Evolutionary conservation across 2,888 invertebrate genomes (phyloP), one percentile per base, ranked within the genome.

Genomic region (Acleris holmiana): DNA sequence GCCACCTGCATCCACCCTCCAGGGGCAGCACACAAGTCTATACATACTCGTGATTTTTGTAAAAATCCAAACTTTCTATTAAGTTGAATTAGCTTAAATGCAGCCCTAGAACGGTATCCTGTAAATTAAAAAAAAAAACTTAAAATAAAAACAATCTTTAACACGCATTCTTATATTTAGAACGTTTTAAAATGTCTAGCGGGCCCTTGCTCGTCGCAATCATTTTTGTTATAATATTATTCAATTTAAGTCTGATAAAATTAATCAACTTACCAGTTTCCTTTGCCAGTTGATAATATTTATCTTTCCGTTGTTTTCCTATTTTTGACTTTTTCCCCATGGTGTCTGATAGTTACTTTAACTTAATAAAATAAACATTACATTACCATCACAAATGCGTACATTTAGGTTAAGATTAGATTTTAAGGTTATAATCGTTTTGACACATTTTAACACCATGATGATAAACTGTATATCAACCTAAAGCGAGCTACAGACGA

Each of bases 1-100:
- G 99, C 99, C 60, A 99, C 99, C 90, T 98, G 99, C 96, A 99
- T 97, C 99, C 99, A 99, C 74, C 99, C 99, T 80, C 99, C 99
- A 0, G 99, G 99, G 1, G 99, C 99, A 15, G 99, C 99, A 91
- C 99, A 99, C 68, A 99, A 93, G 94, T 99, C 99, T 78, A 99
- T 95, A 74, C 98, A 97, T 93, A 99, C 99, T 93, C 98, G 94
- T 0, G 99, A 97, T 80, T 96, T 97, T 94, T 99, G 98, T 6
- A 99, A 93, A 87, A 99, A 99, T 60, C 98, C 98, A 91, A 98
- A 99, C 85, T 99, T 99, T 69, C 99, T 94, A 89, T 99, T 99
- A 58, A 99, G 87, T 83, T 99, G 99, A 69, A 99, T 98, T 74
- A 99, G 94, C 84, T 99, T 99, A 91, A 99, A 99, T n/a, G 99